Conservation (phyloP, 2,888 invertebrate genomes). For the Cistogaster globosa region DNA sequence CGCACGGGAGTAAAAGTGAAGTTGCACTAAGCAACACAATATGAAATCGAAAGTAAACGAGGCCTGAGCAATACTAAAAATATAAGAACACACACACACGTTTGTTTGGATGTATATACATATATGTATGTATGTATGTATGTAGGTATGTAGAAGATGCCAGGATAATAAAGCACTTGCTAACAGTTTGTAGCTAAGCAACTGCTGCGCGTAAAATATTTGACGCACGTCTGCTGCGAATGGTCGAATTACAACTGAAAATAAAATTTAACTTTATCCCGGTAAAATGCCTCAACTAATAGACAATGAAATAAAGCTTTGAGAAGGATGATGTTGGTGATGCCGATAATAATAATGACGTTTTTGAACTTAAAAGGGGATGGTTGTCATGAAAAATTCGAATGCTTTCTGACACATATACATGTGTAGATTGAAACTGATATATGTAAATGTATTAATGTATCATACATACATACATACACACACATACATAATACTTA, state of each 20-base stretch:
- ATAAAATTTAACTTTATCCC: slow-evolving; percentile 83
- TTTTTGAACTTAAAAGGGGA: slow-evolving; percentile 38
- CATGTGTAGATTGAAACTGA: too few relatives aligned
- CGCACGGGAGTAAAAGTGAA: slow-evolving; percentile 69
- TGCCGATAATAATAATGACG: slow-evolving; percentile 41
- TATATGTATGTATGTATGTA: not conserved
- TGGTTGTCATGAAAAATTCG: slow-evolving; percentile 43
- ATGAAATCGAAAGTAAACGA: slow-evolving; percentile 79
- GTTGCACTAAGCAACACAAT: slow-evolving; percentile 72
- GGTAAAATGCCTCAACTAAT: slow-evolving; percentile 81
- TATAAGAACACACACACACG: too few relatives aligned
- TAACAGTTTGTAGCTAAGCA: slow-evolving; percentile 61
- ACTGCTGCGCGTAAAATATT: slow-evolving; percentile 69
- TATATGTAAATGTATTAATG: too few relatives aligned
- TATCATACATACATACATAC: not conserved
- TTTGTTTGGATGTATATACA: not conserved
- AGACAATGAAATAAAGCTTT: slow-evolving; percentile 60
- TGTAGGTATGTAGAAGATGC: slow-evolving; percentile 8
- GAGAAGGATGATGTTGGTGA: slow-evolving; percentile 59
- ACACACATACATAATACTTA: not conserved
- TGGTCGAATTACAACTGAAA: slow-evolving; percentile 84
- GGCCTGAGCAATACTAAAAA: slow-evolving; percentile 63
- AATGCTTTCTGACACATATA: not conserved
- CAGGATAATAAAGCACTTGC: slow-evolving; percentile 54
- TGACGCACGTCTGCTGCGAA: slow-evolving; percentile 77